phyloP scores from a whole-genome alignment of 1,140 invertebrate genomes.

The Polyergus mexicanus region DNA sequence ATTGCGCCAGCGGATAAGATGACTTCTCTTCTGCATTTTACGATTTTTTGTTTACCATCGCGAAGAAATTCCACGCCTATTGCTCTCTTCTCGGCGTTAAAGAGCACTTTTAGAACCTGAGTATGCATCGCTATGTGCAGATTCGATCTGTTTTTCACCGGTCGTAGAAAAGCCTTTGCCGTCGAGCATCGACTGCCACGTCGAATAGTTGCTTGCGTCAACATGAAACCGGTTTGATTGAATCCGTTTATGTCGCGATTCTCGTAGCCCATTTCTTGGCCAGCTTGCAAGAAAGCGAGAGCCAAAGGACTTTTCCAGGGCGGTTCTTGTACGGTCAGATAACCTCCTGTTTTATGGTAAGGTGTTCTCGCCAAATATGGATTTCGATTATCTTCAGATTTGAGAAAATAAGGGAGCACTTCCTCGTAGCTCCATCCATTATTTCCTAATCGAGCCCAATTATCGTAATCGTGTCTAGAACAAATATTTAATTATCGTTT shows the following conservation, averaged over 20 bases:
- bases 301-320: slow-evolving; percentile 93
- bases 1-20: slow-evolving; percentile 94
- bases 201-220: slow-evolving; percentile 94
- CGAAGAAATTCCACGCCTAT: slow-evolving; percentile 92
- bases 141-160: slow-evolving; percentile 92
- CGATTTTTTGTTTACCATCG: slow-evolving; percentile 88
- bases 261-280: slow-evolving; percentile 92
- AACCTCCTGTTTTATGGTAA: slow-evolving; percentile 93
- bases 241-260: slow-evolving; percentile 94
- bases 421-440: slow-evolving; percentile 96
- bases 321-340: slow-evolving; percentile 94
- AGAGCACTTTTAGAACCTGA: slow-evolving; percentile 91
- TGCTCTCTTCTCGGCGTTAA: slow-evolving; percentile 90
- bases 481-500: background rate
- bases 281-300: slow-evolving; percentile 93
- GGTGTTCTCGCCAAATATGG: slow-evolving; percentile 91
- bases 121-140: slow-evolving; percentile 93
- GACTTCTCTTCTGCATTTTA: slow-evolving; percentile 91
- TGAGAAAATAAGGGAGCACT: slow-evolving; percentile 95
- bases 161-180: slow-evolving; percentile 94
- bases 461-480: slow-evolving; percentile 93
- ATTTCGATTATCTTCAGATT: slow-evolving; percentile 95
- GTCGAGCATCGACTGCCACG: slow-evolving; percentile 95
- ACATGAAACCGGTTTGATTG: slow-evolving; percentile 94
- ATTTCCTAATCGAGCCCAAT: slow-evolving; percentile 95